A percentile compares a stretch with the other conserved stretches of the same genome.
phyloP scores from a whole-genome alignment of 35 echinoderm and acorn worm species.

The Amphiura filiformis region DNA sequence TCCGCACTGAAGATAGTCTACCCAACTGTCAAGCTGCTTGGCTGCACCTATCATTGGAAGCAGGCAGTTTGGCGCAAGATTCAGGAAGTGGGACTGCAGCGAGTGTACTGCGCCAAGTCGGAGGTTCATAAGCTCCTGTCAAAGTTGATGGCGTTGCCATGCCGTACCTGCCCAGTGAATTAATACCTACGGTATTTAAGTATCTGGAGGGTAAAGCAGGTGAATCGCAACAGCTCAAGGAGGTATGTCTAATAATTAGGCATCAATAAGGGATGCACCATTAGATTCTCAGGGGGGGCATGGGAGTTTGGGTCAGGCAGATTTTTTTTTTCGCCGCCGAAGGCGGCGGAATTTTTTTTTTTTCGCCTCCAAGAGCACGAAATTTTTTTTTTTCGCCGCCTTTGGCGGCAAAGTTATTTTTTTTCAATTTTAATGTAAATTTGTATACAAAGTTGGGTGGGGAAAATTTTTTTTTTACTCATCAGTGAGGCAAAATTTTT shows the following conservation, averaged over 20 bases:
- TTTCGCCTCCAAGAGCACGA: too few relatives aligned
- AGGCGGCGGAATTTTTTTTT: too few relatives aligned
- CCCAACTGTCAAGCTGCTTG: background rate
- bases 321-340: too few relatives aligned
- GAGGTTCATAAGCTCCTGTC: background rate
- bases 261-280: too few relatives aligned
- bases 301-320: too few relatives aligned
- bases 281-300: too few relatives aligned
- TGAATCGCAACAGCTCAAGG: background rate
- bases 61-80: constrained; percentile 66
- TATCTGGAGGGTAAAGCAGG: background rate
- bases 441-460: too few relatives aligned
- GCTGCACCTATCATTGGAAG: constrained; percentile 63
- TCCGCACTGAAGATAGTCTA: constrained; percentile 26
- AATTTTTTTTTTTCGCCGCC: too few relatives aligned
- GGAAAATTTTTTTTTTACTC: too few relatives aligned
- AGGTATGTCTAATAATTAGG: background rate
- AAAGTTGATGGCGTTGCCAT: constrained; percentile 21
- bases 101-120: background rate
- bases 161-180: background rate
- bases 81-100: constrained; percentile 25
- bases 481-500: too few relatives aligned
- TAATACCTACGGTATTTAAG: background rate
- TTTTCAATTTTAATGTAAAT: too few relatives aligned
- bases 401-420: too few relatives aligned